Conservation (phyloP, 2,797 vertebrate genomes). For the Etheostoma perlongum region DNA sequence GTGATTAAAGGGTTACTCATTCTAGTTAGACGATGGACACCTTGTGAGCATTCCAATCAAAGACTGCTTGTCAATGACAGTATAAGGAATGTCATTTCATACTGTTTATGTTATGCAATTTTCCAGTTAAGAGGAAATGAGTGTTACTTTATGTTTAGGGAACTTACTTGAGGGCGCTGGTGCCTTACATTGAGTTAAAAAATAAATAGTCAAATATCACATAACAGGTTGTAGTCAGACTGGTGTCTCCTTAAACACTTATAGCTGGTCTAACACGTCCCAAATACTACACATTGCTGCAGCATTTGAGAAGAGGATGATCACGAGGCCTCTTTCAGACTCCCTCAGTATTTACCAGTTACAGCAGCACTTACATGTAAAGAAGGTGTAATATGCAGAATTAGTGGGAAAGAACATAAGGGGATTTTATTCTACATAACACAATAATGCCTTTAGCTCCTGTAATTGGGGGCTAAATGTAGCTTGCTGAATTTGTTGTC, state of each 20-base stretch:
- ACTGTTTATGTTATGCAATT: slow-evolving; percentile 20
- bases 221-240: slow-evolving; percentile 12
- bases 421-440: not conserved
- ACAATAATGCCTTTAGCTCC: not conserved
- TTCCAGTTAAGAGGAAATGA: slow-evolving; percentile 32
- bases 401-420: not conserved
- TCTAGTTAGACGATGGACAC: not conserved
- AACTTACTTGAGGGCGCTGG: not conserved
- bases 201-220: slow-evolving; percentile 25
- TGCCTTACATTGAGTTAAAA: slow-evolving; percentile 10
- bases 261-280: not conserved
- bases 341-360: not conserved
- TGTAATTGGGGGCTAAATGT: not conserved
- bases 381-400: not conserved
- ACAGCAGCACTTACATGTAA: slow-evolving; percentile 6
- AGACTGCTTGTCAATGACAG: not conserved
- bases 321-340: slow-evolving; percentile 1
- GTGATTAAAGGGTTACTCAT: slow-evolving; percentile 22
- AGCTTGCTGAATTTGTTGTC: not conserved
- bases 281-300: not conserved
- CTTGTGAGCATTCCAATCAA: not conserved
- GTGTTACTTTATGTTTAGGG: slow-evolving; percentile 8
- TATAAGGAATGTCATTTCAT: slow-evolving; percentile 2
- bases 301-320: slow-evolving; percentile 14
- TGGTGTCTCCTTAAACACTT: not conserved